Evolutionary conservation across 2,113 vertebrate genomes (phyloP), one percentile per base, ranked within the genome.

Genomic region (Lampris megalopsis): DNA sequence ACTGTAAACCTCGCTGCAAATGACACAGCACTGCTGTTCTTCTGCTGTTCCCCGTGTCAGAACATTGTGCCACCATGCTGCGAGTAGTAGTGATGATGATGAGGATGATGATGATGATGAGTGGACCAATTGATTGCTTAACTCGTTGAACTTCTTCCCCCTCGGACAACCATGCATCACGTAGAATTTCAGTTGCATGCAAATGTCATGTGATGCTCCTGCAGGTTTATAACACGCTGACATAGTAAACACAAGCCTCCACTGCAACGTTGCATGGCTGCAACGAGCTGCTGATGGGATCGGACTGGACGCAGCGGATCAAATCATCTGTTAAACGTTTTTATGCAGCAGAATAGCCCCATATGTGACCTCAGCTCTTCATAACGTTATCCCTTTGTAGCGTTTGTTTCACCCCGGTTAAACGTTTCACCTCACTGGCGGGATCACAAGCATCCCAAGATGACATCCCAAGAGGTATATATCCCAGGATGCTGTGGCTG

Each of bases 41-140:
- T 47, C 50, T 68, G 36, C 45, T 86, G 66, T 63, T 45, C 77
- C 43, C 87, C 86, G 73, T 47, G 79, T 89, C 43, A 84, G 68
- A 73, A n/a, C 68, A 74, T 83, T 75, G 70, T 47, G 37, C 45
- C 37, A 63, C 45, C 79, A 52, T 61, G 80, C 49, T 83, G 65
- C 67, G 59, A 81, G 71, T 82, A 60, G 24, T 24, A 24, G 24
- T 24, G 13, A 52, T 10, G 49, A 8, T 52, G 9, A 52, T 9
- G 49, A 8, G 9, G 9, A 52, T 9, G 13, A 52, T 52, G 13
- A 69, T 71, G 66, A 81, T 76, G 52, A 57, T 68, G 45, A 79
- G 61, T 80, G 58, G 58, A 71, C 57, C 65, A 52, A 79, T 82
- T 73, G 49, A 47, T 54, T 68, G 65, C 65, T 75, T 5, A 75